These are phyloP conservation scores for Strix aluco DNA, from an alignment of 2,113 vertebrate genomes.

Conservation along the genomic window DNA sequence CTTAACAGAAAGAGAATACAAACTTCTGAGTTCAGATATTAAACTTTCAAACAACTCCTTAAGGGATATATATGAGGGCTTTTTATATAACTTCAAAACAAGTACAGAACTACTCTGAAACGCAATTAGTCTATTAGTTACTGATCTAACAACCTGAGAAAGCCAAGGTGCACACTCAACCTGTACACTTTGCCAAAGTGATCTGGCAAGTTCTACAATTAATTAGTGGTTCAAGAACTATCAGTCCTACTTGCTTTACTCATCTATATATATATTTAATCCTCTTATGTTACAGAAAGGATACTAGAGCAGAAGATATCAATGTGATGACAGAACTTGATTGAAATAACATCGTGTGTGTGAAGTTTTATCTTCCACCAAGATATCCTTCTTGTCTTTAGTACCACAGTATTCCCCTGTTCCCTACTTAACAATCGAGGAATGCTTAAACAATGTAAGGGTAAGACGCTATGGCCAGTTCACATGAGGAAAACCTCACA, in stretches of 20 bases:
- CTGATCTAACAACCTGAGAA: not conserved
- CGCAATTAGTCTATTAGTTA: not conserved
- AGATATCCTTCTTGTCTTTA: not conserved
- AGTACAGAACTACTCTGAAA: not conserved
- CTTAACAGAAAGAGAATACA: not conserved
- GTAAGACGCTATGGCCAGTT: not conserved
- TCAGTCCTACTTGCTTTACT: not conserved
- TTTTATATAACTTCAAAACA: not conserved
- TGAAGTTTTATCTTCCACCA: not conserved
- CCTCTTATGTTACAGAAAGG: not conserved
- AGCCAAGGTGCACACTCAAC: not conserved
- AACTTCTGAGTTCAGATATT: not conserved
- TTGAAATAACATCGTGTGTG: accelerated
- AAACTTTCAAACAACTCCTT: not conserved
- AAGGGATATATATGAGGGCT: not conserved
- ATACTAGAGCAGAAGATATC: not conserved
- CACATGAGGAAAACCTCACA: not conserved
- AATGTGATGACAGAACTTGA: not conserved
- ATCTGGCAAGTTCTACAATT: not conserved
- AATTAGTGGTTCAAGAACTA: not conserved
- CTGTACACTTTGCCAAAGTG: not conserved
- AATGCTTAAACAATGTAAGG: not conserved
- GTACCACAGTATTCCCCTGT: not conserved
- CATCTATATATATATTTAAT: not conserved
- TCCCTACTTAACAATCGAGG: not conserved